Conservation (phyloP, 2,113 vertebrate species). For the Illadopsis cleaveri region DNA sequence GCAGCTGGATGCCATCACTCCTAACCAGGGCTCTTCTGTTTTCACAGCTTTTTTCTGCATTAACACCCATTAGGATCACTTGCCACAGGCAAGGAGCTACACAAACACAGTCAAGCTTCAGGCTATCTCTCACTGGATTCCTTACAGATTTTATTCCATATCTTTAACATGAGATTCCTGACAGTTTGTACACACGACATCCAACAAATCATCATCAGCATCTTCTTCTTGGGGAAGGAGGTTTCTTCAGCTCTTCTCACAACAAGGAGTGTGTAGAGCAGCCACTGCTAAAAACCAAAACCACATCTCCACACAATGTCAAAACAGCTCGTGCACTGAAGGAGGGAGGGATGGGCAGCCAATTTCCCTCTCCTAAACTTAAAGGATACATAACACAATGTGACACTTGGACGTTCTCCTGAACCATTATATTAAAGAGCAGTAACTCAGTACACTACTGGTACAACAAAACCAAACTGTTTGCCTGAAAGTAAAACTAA, state of each 20-base stretch:
- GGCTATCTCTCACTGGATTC: background rate
- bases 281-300: background rate
- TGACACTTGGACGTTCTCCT: background rate
- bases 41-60: background rate
- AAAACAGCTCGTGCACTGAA: background rate
- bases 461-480: background rate
- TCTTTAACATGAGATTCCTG: background rate
- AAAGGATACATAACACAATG: background rate
- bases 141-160: accelerated
- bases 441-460: background rate
- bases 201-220: background rate
- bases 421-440: background rate
- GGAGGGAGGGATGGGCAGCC: background rate
- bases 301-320: background rate
- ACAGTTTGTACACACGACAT: accelerated
- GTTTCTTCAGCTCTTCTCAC: background rate
- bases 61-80: background rate
- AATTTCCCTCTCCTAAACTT: background rate
- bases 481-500: conserved; percentile 11
- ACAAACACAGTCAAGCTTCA: background rate
- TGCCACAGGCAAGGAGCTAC: background rate
- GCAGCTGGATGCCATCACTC: background rate
- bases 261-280: background rate
- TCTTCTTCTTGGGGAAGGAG: background rate
- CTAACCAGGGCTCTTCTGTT: background rate